A percentile compares a stretch with the other conserved stretches of the same genome.
phyloP scores from a whole-genome alignment of 1,140 invertebrate genomes.

The Batillaria attramentaria region DNA sequence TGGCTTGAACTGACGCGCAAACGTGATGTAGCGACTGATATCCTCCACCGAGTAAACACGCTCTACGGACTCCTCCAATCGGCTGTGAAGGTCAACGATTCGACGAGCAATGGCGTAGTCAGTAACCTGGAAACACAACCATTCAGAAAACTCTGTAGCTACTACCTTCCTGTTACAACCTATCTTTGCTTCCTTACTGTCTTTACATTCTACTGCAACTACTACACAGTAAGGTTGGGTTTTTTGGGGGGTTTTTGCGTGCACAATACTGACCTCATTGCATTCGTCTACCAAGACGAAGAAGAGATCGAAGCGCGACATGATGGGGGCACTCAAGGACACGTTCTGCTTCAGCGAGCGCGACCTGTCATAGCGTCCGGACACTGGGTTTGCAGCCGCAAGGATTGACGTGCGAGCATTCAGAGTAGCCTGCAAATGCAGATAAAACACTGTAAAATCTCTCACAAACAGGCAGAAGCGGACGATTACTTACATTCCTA shows the following conservation, averaged over 20 bases:
- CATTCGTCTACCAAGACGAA: conserved; percentile 98
- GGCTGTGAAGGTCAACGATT: conserved; percentile 95
- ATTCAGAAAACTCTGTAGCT: no score
- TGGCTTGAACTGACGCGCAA: conserved; percentile 97
- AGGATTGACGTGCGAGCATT: conserved; percentile 98
- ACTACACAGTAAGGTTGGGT: no score
- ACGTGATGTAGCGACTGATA: conserved; percentile 94
- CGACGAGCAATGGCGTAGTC: conserved; percentile 97
- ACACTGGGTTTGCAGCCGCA: conserved; percentile 98
- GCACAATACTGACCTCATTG: conserved; percentile 84
- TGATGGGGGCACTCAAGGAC: conserved; percentile 93
- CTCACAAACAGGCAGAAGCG: background rate
- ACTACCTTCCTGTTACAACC: no score
- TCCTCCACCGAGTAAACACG: conserved; percentile 69
- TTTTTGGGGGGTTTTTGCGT: no score
- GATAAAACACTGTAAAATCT: background rate
- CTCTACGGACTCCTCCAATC: conserved; percentile 83
- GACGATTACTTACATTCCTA: no score
- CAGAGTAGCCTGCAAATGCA: conserved; percentile 81
- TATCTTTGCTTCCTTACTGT: no score
- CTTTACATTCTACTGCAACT: no score
- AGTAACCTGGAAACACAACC: conserved; percentile 74
- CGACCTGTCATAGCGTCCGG: conserved; percentile 93
- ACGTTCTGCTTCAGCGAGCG: conserved; percentile 98
- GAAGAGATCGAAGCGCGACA: conserved; percentile 99